A percentile compares a stretch with the other conserved stretches of the same genome.
Evolutionary conservation across 2,113 vertebrate genomes (phyloP).

Genomic region (Rissa tridactyla): DNA sequence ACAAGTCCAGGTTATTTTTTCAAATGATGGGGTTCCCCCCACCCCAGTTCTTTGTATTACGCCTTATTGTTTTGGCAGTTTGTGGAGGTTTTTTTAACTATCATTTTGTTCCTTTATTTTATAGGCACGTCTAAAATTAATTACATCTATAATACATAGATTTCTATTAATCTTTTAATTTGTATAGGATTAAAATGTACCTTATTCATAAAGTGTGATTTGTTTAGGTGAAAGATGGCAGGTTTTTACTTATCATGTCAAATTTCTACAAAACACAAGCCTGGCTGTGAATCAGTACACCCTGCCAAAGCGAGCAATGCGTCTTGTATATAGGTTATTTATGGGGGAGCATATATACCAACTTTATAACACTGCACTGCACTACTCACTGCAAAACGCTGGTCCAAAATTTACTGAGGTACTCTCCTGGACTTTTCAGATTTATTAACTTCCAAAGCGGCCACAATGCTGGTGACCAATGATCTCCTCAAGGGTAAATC

Average conservation of each 20-base stretch:
- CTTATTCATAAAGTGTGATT: not conserved
- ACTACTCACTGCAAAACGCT: not conserved
- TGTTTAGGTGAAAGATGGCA: not conserved
- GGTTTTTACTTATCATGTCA: not conserved
- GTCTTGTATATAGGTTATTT: not conserved
- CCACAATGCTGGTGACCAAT: not conserved
- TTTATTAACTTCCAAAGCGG: not conserved
- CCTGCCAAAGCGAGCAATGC: not conserved
- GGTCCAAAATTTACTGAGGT: not conserved
- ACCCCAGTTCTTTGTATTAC: not conserved
- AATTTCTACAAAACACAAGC: not conserved
- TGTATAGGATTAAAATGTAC: not conserved
- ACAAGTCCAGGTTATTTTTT: not conserved
- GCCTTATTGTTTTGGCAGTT: rapidly evolving
- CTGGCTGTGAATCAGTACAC: not conserved
- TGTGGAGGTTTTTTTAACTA: rapidly evolving
- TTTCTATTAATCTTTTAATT: not conserved
- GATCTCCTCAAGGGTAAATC: not conserved
- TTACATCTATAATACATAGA: not conserved
- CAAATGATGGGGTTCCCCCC: rapidly evolving
- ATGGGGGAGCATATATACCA: not conserved
- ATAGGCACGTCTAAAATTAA: not conserved
- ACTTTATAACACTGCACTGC: not conserved
- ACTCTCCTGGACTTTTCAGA: not conserved
- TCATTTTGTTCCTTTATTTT: not conserved